Percentiles rank a stretch among this genome's conserved stretches.
These are phyloP conservation scores for Aproaerema taeniolella DNA, from an alignment of 2,888 invertebrate genomes.

Conservation along the genomic window DNA sequence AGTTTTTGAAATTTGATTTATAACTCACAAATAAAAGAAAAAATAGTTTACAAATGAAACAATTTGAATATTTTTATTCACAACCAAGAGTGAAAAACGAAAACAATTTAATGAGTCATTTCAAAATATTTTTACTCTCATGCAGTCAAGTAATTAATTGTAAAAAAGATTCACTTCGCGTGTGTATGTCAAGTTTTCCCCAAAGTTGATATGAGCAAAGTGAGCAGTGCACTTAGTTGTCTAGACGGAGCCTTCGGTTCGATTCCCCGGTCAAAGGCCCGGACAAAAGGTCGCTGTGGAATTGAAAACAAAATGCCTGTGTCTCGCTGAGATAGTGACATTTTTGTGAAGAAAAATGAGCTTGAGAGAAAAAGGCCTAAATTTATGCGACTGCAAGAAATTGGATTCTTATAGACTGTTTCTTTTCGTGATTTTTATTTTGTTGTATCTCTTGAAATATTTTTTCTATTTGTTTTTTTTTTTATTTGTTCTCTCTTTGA, in stretches of 20 bases:
- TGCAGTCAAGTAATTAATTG: too few relatives aligned
- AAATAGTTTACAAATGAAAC: too few relatives aligned
- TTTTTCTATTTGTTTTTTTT: too few relatives aligned
- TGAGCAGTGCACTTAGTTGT: constrained; percentile 43
- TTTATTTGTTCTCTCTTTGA: too few relatives aligned
- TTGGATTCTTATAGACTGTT: neutral
- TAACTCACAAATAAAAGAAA: too few relatives aligned
- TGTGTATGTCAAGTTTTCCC: constrained; percentile 5
- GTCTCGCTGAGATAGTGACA: constrained; percentile 26
- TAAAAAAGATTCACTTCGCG: constrained; percentile 7
- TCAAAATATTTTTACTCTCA: too few relatives aligned
- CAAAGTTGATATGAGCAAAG: constrained; percentile 7
- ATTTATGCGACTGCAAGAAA: constrained; percentile 12
- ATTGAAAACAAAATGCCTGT: constrained; percentile 61
- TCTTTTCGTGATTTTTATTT: too few relatives aligned
- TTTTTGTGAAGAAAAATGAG: constrained; percentile 21
- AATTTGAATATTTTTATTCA: too few relatives aligned
- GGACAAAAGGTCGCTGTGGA: constrained; percentile 62
- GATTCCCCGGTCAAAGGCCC: constrained; percentile 60
- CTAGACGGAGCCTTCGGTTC: constrained; percentile 59
- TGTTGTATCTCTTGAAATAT: too few relatives aligned
- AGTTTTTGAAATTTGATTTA: too few relatives aligned
- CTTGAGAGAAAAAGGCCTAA: constrained; percentile 33
- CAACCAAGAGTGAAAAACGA: too few relatives aligned
- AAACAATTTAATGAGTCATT: too few relatives aligned